Base-by-base conservation (phyloP, 1,140 invertebrate species). In the Chymomyza costata region DNA sequence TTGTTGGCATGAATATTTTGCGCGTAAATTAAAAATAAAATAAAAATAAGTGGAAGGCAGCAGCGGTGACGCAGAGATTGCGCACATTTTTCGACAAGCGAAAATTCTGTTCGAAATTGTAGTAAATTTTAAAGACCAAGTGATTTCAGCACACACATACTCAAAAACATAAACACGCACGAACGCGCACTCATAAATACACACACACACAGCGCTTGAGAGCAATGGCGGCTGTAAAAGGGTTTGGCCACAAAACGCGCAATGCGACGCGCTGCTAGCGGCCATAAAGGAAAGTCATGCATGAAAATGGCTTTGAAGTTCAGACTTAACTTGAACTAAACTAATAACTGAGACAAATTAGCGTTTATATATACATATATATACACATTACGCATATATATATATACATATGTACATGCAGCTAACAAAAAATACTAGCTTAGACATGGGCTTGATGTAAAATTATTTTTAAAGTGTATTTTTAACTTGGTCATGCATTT, bases 261-360 rank as follows among this genome's bases (percentile, higher is more conserved):
- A 60, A 52, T 34, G 49, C 15, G 39, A 55, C 17, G 19, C 18
- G 28, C 18, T 15, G 37, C 31, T 21, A 45, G 35, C 19, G 28
- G 40, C 30, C 45, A 56, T 50, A 2, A 19, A 8, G 21, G 21
- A 37, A 73, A 67, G 37, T 63, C 66, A 58, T 45, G 45, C 41
- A 55, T 65, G 38, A 49, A 65, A 65, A 70, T 71, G 19, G 63
- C 68, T 73, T 73, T 73, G 68, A 73, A 73, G 63, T 73, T 40
- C 49, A 21, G 18, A 2, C 28, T 39, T 18, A 40, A 47, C 18
- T 50, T 44, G 39, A 16, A 37, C 37, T 30, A 60, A 71, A 73
- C 48, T 67, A 45, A 67, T 61, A 61, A 49, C 57, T 8, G 53
- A 63, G 65, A 65, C 45, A 74, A 73, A 74, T 73, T 67, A 73